A percentile compares a stretch with the other conserved stretches of the same genome.
These are phyloP conservation scores for Platichthys stellatus DNA, from an alignment of 2,113 vertebrate genomes.

Conservation along the genomic window DNA sequence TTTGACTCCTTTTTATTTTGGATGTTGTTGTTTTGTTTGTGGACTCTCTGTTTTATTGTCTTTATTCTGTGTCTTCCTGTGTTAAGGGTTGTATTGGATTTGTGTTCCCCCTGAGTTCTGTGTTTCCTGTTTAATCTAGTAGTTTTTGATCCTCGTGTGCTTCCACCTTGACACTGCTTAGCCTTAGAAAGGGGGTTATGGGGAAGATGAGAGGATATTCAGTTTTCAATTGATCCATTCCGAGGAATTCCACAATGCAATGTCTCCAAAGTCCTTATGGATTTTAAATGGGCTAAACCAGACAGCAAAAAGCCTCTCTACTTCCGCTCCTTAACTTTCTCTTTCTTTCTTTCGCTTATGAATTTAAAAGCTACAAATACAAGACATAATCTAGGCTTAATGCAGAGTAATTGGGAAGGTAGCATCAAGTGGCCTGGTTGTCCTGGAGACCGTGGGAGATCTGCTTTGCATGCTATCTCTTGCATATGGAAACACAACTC, in stretches of 20 bases:
- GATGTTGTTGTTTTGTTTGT: too few species aligned
- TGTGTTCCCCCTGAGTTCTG: too few species aligned
- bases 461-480: conserved; percentile 58
- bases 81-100: too few species aligned
- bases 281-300: conserved; percentile 22
- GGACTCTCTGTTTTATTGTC: too few species aligned
- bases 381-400: too few species aligned
- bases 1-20: too few species aligned
- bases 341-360: neutral
- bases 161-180: too few species aligned
- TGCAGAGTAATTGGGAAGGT: conserved; percentile 59
- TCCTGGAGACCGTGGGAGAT: conserved; percentile 56
- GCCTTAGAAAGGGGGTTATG: conserved; percentile 57
- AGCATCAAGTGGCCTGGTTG: conserved; percentile 69
- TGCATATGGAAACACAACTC: conserved; percentile 29
- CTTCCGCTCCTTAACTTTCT: neutral
- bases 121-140: too few species aligned
- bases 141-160: too few species aligned
- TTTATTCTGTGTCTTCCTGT: too few species aligned
- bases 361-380: too few species aligned
- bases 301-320: conserved; percentile 10
- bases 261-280: conserved; percentile 40
- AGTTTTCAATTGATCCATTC: conserved; percentile 43
- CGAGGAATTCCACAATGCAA: conserved; percentile 46
- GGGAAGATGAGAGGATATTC: conserved; percentile 48